Evolutionary conservation across 2,888 invertebrate species (phyloP).

Genomic region (Cantharis lateralis): DNA sequence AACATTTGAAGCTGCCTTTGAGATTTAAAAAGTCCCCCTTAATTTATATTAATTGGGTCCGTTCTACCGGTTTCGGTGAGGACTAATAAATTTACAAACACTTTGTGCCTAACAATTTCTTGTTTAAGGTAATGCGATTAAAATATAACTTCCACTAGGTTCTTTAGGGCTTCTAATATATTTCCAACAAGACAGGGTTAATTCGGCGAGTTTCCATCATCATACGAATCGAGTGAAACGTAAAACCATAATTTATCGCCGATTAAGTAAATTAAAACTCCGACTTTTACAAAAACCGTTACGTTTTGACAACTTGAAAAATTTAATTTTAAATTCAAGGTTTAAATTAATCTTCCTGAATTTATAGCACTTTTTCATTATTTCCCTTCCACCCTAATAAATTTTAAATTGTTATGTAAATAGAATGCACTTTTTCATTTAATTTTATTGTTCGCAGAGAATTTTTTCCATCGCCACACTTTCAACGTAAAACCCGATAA

Average conservation of each 20-base stretch:
- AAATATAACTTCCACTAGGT: background rate
- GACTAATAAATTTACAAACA: background rate
- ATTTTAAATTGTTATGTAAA: background rate
- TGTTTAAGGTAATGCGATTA: background rate
- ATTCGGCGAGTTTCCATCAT: background rate
- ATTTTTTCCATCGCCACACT: background rate
- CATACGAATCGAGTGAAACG: background rate
- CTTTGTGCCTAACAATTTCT: background rate
- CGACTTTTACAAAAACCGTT: background rate
- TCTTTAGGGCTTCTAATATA: background rate
- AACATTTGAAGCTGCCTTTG: background rate
- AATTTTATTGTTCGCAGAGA: background rate
- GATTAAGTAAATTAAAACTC: background rate
- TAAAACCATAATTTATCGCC: background rate
- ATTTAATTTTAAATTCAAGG: background rate
- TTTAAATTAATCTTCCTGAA: background rate
- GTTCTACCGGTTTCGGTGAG: background rate
- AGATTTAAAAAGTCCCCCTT: background rate
- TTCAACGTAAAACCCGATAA: background rate
- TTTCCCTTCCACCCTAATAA: background rate
- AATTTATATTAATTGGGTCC: background rate
- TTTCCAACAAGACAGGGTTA: background rate
- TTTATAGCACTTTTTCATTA: background rate
- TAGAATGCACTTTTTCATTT: background rate
- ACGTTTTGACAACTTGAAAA: background rate